A percentile compares a stretch with the other conserved stretches of the same genome.
Conservation (phyloP, 2,888 invertebrate species). For the Augiades crinisus region DNA sequence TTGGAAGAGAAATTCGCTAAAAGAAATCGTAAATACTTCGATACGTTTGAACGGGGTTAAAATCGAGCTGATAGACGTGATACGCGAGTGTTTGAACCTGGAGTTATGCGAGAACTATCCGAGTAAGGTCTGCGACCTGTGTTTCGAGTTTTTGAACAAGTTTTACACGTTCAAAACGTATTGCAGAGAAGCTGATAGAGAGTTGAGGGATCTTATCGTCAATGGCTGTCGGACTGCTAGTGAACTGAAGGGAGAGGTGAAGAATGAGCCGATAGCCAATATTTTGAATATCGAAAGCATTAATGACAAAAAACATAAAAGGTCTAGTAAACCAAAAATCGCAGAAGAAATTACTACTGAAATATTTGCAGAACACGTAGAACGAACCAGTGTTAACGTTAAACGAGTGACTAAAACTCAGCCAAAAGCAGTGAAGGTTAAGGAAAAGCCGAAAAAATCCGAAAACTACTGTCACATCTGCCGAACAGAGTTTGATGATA, state of each 20-base stretch:
- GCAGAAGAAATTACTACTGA: too few relatives aligned
- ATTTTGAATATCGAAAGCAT: too few relatives aligned
- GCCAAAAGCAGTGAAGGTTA: constrained; percentile 35
- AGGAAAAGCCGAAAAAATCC: constrained; percentile 42
- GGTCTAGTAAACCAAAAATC: too few relatives aligned
- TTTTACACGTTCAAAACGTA: constrained; percentile 57
- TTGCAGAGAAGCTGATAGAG: constrained; percentile 51
- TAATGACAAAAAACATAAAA: too few relatives aligned
- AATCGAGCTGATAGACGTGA: constrained; percentile 43
- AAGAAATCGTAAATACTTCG: constrained; percentile 36
- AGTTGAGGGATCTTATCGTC: constrained; percentile 43
- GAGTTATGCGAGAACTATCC: constrained; percentile 44
- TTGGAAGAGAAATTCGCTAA: constrained; percentile 50
- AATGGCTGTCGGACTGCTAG: constrained; percentile 1
- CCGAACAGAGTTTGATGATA: constrained; percentile 45
- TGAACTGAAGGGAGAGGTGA: not conserved
- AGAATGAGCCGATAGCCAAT: too few relatives aligned
- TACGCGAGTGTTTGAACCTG: constrained; percentile 55
- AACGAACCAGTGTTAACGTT: too few relatives aligned
- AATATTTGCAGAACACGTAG: too few relatives aligned
- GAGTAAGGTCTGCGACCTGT: constrained; percentile 52
- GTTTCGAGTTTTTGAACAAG: constrained; percentile 49
- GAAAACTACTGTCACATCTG: constrained; percentile 60
- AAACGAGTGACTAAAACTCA: too few relatives aligned
- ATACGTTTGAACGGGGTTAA: constrained; percentile 28